Evolutionary conservation across 2,113 vertebrate species (phyloP).

Genomic region (Istiophorus platypterus): DNA sequence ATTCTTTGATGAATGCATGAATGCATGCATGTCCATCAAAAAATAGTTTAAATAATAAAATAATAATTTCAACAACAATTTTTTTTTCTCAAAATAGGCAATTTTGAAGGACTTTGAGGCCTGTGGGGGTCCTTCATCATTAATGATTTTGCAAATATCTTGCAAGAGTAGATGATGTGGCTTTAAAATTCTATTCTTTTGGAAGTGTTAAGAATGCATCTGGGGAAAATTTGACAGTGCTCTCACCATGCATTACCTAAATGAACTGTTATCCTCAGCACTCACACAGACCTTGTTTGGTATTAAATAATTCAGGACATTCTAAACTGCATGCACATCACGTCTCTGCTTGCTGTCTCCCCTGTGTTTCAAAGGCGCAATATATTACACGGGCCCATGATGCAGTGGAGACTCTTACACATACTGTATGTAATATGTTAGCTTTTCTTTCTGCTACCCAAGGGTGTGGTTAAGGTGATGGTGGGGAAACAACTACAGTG

Average conservation of each 20-base stretch:
- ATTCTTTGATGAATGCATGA: background rate
- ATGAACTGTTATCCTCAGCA: slow-evolving; percentile 75
- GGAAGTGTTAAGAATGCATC: slow-evolving; percentile 56
- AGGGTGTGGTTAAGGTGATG: slow-evolving; percentile 53
- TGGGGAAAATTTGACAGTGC: slow-evolving; percentile 65
- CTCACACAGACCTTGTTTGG: slow-evolving; percentile 75
- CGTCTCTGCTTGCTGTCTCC: slow-evolving; percentile 59
- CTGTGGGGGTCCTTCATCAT: slow-evolving; percentile 20
- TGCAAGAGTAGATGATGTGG: slow-evolving; percentile 15
- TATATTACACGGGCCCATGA: slow-evolving; percentile 62
- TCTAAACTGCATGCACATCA: slow-evolving; percentile 72
- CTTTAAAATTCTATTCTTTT: slow-evolving; percentile 49
- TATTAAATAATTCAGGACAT: slow-evolving; percentile 80
- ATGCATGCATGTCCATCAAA: background rate
- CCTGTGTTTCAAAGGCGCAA: slow-evolving; percentile 61
- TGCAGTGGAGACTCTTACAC: slow-evolving; percentile 59
- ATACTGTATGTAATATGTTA: slow-evolving; percentile 57
- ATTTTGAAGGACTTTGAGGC: slow-evolving; percentile 40
- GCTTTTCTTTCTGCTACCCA: slow-evolving; percentile 51
- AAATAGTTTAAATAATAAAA: background rate
- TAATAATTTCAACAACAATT: too few relatives aligned
- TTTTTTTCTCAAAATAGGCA: slow-evolving; percentile 13
- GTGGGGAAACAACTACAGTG: slow-evolving; percentile 14
- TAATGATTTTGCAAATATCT: slow-evolving; percentile 51
- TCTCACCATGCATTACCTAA: slow-evolving; percentile 74